Base-by-base conservation (phyloP, 2,113 vertebrate species). In the Petaurus breviceps region DNA sequence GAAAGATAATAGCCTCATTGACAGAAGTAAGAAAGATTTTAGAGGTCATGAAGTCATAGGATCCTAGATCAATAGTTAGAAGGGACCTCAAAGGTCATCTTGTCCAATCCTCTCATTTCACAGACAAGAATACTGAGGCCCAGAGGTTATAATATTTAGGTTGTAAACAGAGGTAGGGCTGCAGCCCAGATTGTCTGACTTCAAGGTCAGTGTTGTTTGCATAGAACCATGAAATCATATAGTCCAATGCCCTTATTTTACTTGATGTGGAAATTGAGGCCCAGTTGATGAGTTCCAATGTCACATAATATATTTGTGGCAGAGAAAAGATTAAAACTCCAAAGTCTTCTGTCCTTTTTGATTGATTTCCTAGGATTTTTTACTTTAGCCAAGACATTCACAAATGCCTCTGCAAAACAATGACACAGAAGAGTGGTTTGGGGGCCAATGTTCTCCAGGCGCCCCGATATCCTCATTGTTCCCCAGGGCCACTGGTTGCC, bases 321-420 rank as follows among this genome's bases (percentile, higher is more conserved):
- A 84, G 37, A 84, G n/a, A 84, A 84, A 84, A 84, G 68, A 84
- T 16, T n/a, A 14, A 77, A 43, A 43, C 68, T 90, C 90, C 16
- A 90, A 91, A 90, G 89, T 90, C 31, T 92, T 11, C 47, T 90
- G 51, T 91, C 51, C 91, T 93, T 50, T 94, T 22, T 92, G 37
- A 94, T 94, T 91, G 26, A 92, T 91, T 93, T 84, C 5, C 68
- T 53, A 51, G 37, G 3, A 84, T 25, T 92, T 90, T 95, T 51
- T 92, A 12, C 50, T 47, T 91, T 84, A 43, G 51, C 16, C 31
- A 26, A 37, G 46, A n/a, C 50, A 89, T 96, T 46, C 50, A 11
- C 97, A 57, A 96, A 57, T 97, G 89, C 93, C 91, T 91, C 37
- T 24, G 53, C 77, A 97, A 46, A 89, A 77, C 25, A 23, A 37